phyloP scores from a whole-genome alignment of 2,113 vertebrate genomes.

The Myodes glareolus region DNA sequence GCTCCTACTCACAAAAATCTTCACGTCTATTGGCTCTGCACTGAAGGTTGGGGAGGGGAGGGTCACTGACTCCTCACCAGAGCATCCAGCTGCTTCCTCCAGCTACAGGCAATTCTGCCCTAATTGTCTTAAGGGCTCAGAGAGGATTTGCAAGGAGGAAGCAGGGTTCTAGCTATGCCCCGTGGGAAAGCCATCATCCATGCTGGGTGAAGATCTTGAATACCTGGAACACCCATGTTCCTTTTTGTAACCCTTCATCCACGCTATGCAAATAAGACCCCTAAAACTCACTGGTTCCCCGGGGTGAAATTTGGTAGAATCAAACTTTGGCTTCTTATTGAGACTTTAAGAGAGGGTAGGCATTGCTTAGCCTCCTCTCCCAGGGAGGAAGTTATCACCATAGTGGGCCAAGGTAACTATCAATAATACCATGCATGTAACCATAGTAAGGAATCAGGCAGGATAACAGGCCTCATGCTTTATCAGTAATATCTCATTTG shows the following conservation, averaged over 20 bases:
- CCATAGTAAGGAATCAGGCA: not conserved
- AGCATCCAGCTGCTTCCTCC: too few species aligned
- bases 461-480: not conserved
- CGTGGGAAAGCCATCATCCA: not conserved
- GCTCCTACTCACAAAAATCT: not conserved
- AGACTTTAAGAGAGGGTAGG: not conserved
- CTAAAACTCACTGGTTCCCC: not conserved
- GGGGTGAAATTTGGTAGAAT: not conserved
- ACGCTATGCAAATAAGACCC: not conserved
- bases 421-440: not conserved
- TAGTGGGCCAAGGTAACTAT: not conserved
- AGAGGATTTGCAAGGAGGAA: too few species aligned
- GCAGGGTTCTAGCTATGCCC: not conserved
- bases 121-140: not conserved
- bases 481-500: slow-evolving; percentile 36
- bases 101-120: not conserved
- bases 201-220: not conserved
- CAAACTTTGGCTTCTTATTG: not conserved
- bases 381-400: too few species aligned
- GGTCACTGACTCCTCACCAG: not conserved
- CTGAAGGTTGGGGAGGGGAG: too few species aligned
- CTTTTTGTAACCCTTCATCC: not conserved
- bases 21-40: not conserved
- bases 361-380: not conserved
- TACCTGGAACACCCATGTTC: not conserved